Evolutionary conservation across 2,113 vertebrate genomes (phyloP).

Genomic region (Gopherus flavomarginatus): DNA sequence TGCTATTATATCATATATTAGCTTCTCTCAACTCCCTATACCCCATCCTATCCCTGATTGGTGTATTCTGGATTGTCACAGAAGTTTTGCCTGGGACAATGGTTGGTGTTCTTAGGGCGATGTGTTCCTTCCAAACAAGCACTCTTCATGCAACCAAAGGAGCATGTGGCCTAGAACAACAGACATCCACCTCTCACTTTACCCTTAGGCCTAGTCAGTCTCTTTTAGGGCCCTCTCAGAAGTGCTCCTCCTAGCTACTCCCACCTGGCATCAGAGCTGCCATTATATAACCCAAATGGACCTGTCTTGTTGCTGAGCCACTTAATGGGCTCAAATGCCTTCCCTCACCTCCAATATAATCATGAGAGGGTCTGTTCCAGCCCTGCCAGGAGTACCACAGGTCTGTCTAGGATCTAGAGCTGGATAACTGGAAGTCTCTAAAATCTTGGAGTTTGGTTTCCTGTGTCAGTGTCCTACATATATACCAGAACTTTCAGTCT

Average conservation of each 20-base stretch:
- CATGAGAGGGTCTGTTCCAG: background rate
- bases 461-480: background rate
- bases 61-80: background rate
- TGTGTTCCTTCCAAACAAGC: background rate
- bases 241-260: background rate
- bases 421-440: background rate
- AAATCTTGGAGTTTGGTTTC: accelerated
- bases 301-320: background rate
- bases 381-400: background rate
- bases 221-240: background rate
- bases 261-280: background rate
- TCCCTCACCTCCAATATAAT: background rate
- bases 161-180: background rate
- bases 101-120: background rate
- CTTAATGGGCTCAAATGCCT: background rate
- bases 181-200: background rate
- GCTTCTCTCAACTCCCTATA: background rate
- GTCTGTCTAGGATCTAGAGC: accelerated
- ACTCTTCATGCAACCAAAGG: background rate
- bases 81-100: background rate
- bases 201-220: background rate
- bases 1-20: background rate
- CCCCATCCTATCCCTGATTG: background rate
- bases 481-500: background rate
- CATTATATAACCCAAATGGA: background rate